Evolutionary conservation across 2,888 invertebrate genomes (phyloP), one percentile per base, ranked within the genome.

Genomic region (Lysandra bellargus): DNA sequence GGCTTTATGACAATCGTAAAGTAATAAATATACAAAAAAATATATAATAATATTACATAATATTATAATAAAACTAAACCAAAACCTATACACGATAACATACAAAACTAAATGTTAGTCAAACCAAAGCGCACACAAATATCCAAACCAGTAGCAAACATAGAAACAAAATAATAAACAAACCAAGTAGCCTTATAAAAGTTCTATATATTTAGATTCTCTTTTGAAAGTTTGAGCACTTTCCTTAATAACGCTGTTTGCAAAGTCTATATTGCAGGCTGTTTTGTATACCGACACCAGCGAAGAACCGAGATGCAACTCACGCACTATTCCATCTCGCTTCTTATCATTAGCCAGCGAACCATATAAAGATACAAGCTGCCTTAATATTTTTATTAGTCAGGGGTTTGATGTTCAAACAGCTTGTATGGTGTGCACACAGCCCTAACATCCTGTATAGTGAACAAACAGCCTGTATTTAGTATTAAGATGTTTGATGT

Each of bases 111-210:
- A 74, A 74, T 74, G 7, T 23, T n/a, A 74, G 40, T 74, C 74
- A 74, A 74, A 40, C 40, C 23, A 44, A 74, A 74, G 74, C 74
- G 23, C 74, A 74, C 74, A 74, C 74, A 44, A 74, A 74, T 44
- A 44, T 74, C n/a, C 44, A 74, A 44, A 74, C 44, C 64, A 69
- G 33, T 14, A 33, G 69, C 69, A 69, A 69, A 69, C 69, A 5
- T 14, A 74, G 7, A 3, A 44, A 74, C 74, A 44, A 40, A 72
- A 73, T 2, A 17, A 73, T 23, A 74, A 74, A 44, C 73, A n/a
- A 73, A 73, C 40, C 5, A 37, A 73, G 40, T 12, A 73, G 17
- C 40, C 14, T n/a, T 12, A 73, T 6, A 17, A 40, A 72, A 33
- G 37, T 57, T 57, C 4, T 4, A 17, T 57, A 53, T 17, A 44